A percentile compares a stretch with the other conserved stretches of the same genome.
Evolutionary conservation across 2,113 vertebrate species (phyloP).

Genomic region (Ctenodactylus gundi): DNA sequence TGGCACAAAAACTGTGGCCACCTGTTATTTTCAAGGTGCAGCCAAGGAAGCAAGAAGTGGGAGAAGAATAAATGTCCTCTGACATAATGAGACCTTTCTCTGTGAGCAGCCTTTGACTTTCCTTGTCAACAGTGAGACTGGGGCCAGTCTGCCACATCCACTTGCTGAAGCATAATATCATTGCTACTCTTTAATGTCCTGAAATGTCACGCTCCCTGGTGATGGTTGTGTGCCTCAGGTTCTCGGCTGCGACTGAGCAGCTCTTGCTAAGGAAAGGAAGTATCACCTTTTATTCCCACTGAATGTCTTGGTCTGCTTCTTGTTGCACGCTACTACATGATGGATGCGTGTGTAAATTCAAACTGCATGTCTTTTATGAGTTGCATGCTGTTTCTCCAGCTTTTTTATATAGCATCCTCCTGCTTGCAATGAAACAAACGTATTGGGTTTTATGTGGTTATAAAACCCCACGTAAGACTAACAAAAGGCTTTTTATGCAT

Average conservation of each 20-base stretch:
- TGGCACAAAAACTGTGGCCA: neutral
- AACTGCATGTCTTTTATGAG: conserved; percentile 60
- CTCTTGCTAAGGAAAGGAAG: neutral
- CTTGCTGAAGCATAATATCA: neutral
- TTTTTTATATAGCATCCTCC: conserved; percentile 59
- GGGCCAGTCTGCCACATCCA: neutral
- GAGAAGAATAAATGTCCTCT: neutral
- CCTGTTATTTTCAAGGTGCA: conserved; percentile 50
- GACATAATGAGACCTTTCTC: neutral
- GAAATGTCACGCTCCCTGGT: neutral
- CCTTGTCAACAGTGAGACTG: neutral
- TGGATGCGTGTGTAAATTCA: conserved; percentile 60
- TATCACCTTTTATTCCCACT: neutral
- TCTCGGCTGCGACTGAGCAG: neutral
- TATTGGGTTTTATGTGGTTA: conserved; percentile 62
- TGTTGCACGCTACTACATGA: neutral
- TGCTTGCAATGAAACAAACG: conserved; percentile 65
- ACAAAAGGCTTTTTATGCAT: conserved; percentile 53
- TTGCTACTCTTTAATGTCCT: neutral
- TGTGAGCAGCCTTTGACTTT: neutral
- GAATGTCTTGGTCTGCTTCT: neutral
- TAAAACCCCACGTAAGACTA: conserved; percentile 64
- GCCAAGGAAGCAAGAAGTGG: neutral
- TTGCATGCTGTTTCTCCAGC: conserved; percentile 65
- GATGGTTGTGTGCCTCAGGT: neutral